Percentiles rank a stretch among this genome's conserved stretches.
These are phyloP conservation scores for Nephrotoma flavescens DNA, from an alignment of 2,888 invertebrate species.

Conservation along the genomic window DNA sequence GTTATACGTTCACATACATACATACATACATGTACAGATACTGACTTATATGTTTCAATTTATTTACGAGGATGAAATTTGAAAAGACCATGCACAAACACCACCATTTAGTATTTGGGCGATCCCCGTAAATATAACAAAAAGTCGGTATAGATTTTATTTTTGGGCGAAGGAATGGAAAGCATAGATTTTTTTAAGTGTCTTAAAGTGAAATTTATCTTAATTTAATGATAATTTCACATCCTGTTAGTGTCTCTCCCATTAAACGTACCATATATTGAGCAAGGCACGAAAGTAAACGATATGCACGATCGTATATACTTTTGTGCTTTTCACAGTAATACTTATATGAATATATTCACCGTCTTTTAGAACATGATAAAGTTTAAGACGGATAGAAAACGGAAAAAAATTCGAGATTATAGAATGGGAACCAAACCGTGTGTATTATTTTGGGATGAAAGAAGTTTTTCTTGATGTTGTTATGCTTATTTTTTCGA, in stretches of 20 bases:
- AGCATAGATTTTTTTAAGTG: not conserved
- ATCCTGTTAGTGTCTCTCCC: not conserved
- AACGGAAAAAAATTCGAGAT: not conserved
- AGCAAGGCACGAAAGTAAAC: not conserved
- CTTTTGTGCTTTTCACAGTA: not conserved
- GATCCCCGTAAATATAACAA: not conserved
- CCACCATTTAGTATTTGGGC: not conserved
- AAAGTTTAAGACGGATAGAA: not conserved
- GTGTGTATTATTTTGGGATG: too few relatives aligned
- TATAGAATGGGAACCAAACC: not conserved
- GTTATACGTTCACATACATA: not conserved
- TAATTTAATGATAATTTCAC: not conserved
- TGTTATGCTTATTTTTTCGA: not conserved
- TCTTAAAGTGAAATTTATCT: not conserved
- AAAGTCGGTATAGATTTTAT: not conserved
- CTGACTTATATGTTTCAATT: not conserved
- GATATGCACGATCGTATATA: not conserved
- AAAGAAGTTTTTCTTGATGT: not conserved
- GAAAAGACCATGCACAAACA: not conserved
- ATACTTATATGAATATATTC: not conserved
- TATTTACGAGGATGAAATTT: not conserved
- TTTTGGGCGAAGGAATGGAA: not conserved
- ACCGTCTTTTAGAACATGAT: not conserved
- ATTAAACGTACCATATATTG: not conserved
- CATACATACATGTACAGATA: not conserved